These are phyloP conservation scores for Podarcis siculus DNA, from an alignment of 2,797 vertebrate genomes.

Conservation along the genomic window DNA sequence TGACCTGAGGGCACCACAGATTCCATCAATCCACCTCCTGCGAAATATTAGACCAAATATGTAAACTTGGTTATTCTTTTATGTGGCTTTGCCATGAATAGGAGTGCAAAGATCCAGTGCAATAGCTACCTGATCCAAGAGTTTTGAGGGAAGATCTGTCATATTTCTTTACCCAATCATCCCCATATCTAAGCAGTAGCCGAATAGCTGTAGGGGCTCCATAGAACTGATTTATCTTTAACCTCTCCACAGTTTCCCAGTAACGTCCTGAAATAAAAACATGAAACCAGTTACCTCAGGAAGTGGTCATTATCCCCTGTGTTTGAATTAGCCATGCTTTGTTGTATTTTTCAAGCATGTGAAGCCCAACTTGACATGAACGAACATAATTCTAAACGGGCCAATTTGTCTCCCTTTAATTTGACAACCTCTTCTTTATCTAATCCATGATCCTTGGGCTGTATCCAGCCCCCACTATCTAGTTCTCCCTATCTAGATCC, in stretches of 20 bases:
- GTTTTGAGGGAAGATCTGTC: slow-evolving; percentile 73
- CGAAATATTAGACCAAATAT: neutral
- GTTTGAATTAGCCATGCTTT: neutral
- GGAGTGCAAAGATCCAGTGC: neutral
- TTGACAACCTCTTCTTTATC: neutral
- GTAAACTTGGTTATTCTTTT: neutral
- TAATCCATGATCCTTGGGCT: too few species aligned
- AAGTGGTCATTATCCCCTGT: neutral
- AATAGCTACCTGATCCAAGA: slow-evolving; percentile 64
- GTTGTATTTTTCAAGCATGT: neutral
- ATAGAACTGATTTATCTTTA: slow-evolving; percentile 76
- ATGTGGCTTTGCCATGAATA: neutral
- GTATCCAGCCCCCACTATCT: too few species aligned
- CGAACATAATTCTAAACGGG: slow-evolving; percentile 9
- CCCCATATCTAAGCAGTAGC: slow-evolving; percentile 67
- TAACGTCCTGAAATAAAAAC: slow-evolving; percentile 65
- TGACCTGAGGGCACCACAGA: neutral
- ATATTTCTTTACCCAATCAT: slow-evolving; percentile 72
- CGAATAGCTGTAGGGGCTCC: slow-evolving; percentile 72
- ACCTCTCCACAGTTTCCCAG: slow-evolving; percentile 76
- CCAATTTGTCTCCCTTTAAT: neutral
- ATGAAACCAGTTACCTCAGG: neutral
- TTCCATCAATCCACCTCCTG: neutral
- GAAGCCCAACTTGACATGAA: neutral
- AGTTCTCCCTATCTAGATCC: too few species aligned